Base-by-base conservation (phyloP, 2,113 vertebrate species). In the Podarcis raffonei region DNA sequence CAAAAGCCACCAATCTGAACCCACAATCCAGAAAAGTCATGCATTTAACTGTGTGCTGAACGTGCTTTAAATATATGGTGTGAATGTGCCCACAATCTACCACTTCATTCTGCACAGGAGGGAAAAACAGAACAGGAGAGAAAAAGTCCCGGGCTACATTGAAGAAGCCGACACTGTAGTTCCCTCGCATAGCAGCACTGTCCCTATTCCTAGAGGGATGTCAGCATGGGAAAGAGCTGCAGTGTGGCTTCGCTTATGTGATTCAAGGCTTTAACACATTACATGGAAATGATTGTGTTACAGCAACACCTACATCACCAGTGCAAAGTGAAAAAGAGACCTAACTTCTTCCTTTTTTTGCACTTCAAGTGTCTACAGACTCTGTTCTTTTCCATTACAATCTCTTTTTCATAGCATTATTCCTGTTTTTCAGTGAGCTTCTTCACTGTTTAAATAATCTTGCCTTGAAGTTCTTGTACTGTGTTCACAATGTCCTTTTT, bases 401-500 rank as follows among this genome's bases (percentile, higher is more conserved):
- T 92, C 92, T 91, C 77, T 87, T 87, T 91, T 92, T 86, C 84
- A 93, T 92, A 94, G 88, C 84, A 94, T 0, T 3, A 94, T 27
- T 82, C 53, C 81, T 94, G 78, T 62, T 92, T 81, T 72, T 87
- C 94, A 94, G 92, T 93, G 91, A 94, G 91, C 92, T 62, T 62
- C 13, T 94, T 94, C 23, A 94, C 87, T 89, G 92, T 90, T 90
- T 94, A 91, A 80, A 66, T 35, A 89, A 92, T 88, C 48, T 93
- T 91, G 85, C 91, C 69, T 86, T 87, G 83, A 88, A 91, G 86
- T 91, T 77, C 87, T 94, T 92, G 83, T 95, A 92, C 81, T 89
- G 92, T 78, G 48, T 92, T 93, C 91, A 94, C 88, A 95, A 94
- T 94, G 91, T 90, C 88, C 84, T 94, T 93, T 93, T 93, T 94